A percentile compares a stretch with the other conserved stretches of the same genome.
These are phyloP conservation scores for Exephanes ischioxanthus DNA, from an alignment of 2,888 invertebrate species.

Conservation along the genomic window DNA sequence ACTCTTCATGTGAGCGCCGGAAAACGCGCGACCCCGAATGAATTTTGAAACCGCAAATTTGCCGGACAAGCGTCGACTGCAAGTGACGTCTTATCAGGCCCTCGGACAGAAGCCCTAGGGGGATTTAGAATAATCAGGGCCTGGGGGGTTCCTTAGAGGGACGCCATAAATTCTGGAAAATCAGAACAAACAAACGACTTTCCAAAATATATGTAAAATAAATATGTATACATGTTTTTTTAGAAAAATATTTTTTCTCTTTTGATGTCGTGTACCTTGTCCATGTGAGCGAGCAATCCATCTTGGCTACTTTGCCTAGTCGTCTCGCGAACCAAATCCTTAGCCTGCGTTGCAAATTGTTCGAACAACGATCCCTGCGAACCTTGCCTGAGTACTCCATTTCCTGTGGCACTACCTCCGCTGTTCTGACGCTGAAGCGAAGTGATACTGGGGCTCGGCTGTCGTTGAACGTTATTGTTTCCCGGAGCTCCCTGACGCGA, in stretches of 20 bases:
- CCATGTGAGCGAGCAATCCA: conserved; percentile 94
- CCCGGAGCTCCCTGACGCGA: conserved; percentile 71
- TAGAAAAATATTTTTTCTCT: neutral
- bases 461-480: conserved; percentile 61
- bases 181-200: too few species aligned
- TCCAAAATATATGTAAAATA: too few species aligned
- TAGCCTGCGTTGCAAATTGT: conserved; percentile 95
- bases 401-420: conserved; percentile 72
- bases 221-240: neutral
- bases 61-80: too few species aligned
- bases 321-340: conserved; percentile 94
- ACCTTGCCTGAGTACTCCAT: conserved; percentile 89
- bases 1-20: too few species aligned
- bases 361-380: conserved; percentile 95
- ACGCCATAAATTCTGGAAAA: too few species aligned
- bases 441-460: conserved; percentile 54
- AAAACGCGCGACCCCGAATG: too few species aligned
- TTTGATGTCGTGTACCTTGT: conserved; percentile 88
- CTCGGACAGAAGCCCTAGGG: too few species aligned
- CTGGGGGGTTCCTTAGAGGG: too few species aligned
- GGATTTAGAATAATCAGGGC: too few species aligned
- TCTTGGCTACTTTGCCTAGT: conserved; percentile 96
- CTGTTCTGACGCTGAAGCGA: conserved; percentile 75
- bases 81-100: too few species aligned
- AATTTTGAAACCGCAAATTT: too few species aligned